Conservation (phyloP, 1,140 invertebrate genomes). For the Leucophenga varia region DNA sequence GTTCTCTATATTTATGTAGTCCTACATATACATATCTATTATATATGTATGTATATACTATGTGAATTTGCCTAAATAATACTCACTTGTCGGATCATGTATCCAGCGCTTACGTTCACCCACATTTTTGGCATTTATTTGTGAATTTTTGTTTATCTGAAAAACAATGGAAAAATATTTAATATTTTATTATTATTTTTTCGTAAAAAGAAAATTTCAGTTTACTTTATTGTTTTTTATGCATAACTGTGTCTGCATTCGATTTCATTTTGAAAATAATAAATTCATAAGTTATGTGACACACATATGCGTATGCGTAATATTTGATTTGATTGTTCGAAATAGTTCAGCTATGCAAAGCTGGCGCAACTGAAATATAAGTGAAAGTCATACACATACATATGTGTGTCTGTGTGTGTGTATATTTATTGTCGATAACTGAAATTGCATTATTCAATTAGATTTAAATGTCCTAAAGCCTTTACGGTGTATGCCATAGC, state of each 20-base stretch:
- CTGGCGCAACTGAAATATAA: too few species aligned
- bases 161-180: conserved; percentile 5
- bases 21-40: neutral
- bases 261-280: too few species aligned
- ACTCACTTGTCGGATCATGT: conserved; percentile 75
- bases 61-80: conserved; percentile 7
- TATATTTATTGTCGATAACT: too few species aligned
- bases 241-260: conserved; percentile 48
- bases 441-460: too few species aligned
- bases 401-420: too few species aligned
- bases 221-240: conserved; percentile 52
- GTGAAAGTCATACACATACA: too few species aligned
- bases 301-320: conserved; percentile 4
- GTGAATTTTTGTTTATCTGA: conserved; percentile 49
- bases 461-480: too few species aligned
- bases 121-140: conserved; percentile 39
- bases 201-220: conserved; percentile 9
- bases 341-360: too few species aligned
- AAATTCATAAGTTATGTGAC: conserved; percentile 1
- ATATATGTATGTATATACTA: neutral
- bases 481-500: too few species aligned
- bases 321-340: too few species aligned
- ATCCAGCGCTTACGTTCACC: conserved; percentile 68
- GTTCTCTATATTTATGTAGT: too few species aligned
- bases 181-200: too few species aligned